Conservation (phyloP, 1,140 invertebrate genomes). For the Mamestra configurata region DNA sequence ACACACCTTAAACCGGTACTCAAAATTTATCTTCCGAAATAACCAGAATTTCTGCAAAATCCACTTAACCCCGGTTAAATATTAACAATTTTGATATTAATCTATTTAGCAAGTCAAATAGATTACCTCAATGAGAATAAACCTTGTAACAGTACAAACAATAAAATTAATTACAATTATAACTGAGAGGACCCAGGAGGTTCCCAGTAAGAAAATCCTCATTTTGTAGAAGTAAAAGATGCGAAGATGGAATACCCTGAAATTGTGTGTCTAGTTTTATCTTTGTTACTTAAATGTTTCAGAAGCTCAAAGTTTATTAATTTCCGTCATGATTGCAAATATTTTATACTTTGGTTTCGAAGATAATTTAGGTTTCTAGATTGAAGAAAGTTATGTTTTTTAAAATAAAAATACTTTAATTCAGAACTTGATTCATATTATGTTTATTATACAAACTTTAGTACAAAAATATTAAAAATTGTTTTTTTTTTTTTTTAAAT, state of each 20-base stretch:
- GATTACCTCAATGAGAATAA: slow-evolving; percentile 1
- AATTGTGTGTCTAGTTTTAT: background rate
- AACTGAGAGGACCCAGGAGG: background rate
- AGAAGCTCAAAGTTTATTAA: background rate
- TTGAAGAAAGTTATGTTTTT: background rate
- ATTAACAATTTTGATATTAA: slow-evolving; percentile 39
- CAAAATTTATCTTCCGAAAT: background rate
- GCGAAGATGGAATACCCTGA: background rate
- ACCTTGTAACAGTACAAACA: slow-evolving; percentile 24
- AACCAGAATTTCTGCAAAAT: background rate
- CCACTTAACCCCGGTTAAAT: slow-evolving; percentile 5
- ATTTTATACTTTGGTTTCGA: background rate
- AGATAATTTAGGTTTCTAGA: background rate
- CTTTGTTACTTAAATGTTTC: background rate
- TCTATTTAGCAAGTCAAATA: slow-evolving; percentile 40
- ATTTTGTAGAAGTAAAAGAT: background rate
- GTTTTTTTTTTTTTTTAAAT: too few relatives aligned
- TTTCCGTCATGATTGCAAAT: slow-evolving; percentile 8
- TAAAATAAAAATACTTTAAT: background rate
- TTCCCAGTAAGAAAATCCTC: background rate
- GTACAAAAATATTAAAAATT: too few relatives aligned
- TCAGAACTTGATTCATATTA: too few relatives aligned
- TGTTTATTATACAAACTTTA: too few relatives aligned
- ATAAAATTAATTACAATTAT: slow-evolving; percentile 45
- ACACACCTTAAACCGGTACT: background rate